A percentile compares a stretch with the other conserved stretches of the same genome.
These are phyloP conservation scores for Microtus pennsylvanicus DNA, from an alignment of 2,113 vertebrate species.

Conservation along the genomic window DNA sequence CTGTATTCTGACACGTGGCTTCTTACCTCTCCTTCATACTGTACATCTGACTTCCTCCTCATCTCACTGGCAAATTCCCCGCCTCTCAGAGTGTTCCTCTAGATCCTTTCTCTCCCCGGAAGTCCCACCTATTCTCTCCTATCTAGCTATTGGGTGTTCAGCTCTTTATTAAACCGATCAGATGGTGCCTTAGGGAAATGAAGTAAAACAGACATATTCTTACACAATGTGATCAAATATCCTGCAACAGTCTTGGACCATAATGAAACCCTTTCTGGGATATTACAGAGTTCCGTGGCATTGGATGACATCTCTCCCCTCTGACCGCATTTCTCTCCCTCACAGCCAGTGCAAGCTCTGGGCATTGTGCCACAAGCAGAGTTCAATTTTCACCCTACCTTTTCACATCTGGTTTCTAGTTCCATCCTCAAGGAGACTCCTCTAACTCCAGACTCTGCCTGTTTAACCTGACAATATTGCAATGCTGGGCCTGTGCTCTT, in stretches of 20 bases:
- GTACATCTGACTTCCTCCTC: too few species aligned
- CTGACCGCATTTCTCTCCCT: neutral
- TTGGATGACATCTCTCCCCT: neutral
- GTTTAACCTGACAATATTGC: neutral
- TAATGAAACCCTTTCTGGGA: neutral
- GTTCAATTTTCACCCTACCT: neutral
- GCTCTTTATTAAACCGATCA: neutral
- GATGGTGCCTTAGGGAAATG: neutral
- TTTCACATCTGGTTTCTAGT: neutral
- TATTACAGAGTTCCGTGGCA: neutral
- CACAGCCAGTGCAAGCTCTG: neutral
- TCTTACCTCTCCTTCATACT: too few species aligned
- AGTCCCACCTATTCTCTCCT: neutral
- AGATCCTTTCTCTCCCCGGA: neutral
- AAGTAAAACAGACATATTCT: neutral
- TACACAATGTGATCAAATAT: neutral
- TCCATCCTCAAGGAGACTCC: neutral
- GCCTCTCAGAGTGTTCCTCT: too few species aligned
- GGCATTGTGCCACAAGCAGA: neutral
- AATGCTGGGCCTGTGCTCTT: neutral
- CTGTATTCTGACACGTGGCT: too few species aligned
- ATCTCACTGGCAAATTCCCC: too few species aligned
- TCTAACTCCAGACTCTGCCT: neutral
- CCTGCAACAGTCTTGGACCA: neutral
- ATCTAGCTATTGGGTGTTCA: neutral